These are phyloP conservation scores for Scaptomyza hsui DNA, from an alignment of 1,140 invertebrate genomes.

Conservation along the genomic window DNA sequence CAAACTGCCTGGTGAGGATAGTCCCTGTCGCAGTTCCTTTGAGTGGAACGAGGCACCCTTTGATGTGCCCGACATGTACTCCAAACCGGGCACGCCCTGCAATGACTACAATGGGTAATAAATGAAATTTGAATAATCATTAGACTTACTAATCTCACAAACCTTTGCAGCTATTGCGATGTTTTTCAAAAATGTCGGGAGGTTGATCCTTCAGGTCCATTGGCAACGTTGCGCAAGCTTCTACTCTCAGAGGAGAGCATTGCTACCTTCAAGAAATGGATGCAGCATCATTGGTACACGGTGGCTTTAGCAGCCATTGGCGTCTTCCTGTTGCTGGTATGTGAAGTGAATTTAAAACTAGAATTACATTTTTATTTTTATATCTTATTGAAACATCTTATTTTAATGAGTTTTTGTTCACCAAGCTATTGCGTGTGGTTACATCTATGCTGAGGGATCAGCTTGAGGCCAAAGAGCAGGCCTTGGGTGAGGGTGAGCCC, in stretches of 20 bases:
- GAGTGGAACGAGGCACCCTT: slow-evolving; percentile 94
- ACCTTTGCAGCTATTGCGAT: slow-evolving; percentile 93
- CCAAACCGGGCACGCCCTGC: slow-evolving; percentile 97
- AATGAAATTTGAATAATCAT: not conserved
- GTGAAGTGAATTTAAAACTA: slow-evolving; percentile 54
- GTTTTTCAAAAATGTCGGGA: slow-evolving; percentile 98
- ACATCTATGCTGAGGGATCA: slow-evolving; percentile 79
- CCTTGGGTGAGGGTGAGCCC: slow-evolving; percentile 55
- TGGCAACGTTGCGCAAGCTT: slow-evolving; percentile 94
- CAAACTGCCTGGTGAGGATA: slow-evolving; percentile 92
- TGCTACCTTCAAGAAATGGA: slow-evolving; percentile 93
- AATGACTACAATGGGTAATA: slow-evolving; percentile 96
- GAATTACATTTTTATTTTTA: not conserved
- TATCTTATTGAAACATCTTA: not conserved
- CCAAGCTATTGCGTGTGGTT: slow-evolving; percentile 71
- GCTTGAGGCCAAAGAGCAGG: slow-evolving; percentile 64
- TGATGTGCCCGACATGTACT: slow-evolving; percentile 95
- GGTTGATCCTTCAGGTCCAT: slow-evolving; percentile 97
- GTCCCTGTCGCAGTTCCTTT: slow-evolving; percentile 93
- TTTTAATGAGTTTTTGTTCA: slow-evolving; percentile 26
- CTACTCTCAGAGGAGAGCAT: slow-evolving; percentile 95
- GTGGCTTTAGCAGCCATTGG: slow-evolving; percentile 90
- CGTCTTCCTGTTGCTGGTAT: slow-evolving; percentile 91
- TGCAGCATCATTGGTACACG: slow-evolving; percentile 93
- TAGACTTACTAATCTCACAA: not conserved